Evolutionary conservation across 2,888 invertebrate genomes (phyloP).

Genomic region (Drosophila fungiperda): DNA sequence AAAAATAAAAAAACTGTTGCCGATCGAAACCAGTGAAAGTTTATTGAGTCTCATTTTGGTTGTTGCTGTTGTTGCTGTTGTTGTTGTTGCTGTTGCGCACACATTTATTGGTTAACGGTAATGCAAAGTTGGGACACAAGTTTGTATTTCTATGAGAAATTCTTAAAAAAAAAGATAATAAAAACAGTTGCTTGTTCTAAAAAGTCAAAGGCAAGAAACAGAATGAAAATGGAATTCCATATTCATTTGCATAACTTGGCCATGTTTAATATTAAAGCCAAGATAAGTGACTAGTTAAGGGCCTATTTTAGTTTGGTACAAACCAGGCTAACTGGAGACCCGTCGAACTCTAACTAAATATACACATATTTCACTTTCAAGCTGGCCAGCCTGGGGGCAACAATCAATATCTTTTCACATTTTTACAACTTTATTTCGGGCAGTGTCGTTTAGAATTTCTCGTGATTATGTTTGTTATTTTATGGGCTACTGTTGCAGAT

Average conservation of each 20-base stretch:
- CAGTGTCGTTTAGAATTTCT: conserved; percentile 40
- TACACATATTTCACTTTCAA: conserved; percentile 40
- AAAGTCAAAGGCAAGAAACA: conserved; percentile 9
- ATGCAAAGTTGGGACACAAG: conserved; percentile 27
- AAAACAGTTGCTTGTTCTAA: conserved; percentile 35
- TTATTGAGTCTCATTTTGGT: conserved; percentile 60
- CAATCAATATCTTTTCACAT: not conserved
- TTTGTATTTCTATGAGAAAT: conserved; percentile 47
- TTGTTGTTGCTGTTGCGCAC: conserved; percentile 2
- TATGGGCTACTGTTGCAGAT: conserved; percentile 70
- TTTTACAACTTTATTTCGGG: conserved; percentile 58
- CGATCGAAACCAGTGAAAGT: conserved; percentile 78
- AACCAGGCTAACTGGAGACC: not conserved
- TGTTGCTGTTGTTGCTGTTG: not conserved
- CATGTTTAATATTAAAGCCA: not conserved
- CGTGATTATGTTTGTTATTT: conserved; percentile 70
- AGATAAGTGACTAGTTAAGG: not conserved
- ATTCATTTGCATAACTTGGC: not conserved
- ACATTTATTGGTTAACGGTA: conserved; percentile 47
- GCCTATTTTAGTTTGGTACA: not conserved
- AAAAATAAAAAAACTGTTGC: conserved; percentile 21
- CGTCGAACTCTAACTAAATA: not conserved
- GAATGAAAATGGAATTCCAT: conserved; percentile 3
- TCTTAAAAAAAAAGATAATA: conserved; percentile 8
- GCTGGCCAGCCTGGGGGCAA: conserved; percentile 7